Conservation (phyloP, 2,113 vertebrate species). For the Tenrec ecaudatus region DNA sequence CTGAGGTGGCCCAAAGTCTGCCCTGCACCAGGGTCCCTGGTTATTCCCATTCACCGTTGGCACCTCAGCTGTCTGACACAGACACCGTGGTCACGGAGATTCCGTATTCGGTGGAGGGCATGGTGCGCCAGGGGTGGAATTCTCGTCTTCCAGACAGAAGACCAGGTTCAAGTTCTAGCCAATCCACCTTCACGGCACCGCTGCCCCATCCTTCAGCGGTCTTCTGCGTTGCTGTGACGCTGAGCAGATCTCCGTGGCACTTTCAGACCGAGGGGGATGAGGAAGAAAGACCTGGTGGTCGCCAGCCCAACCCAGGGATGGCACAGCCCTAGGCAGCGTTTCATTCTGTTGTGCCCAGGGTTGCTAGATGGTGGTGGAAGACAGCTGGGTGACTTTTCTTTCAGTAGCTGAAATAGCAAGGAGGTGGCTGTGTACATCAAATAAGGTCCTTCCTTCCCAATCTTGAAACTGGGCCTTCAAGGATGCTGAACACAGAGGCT, state of each 20-base stretch:
- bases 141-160: background rate
- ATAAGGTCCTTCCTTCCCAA: background rate
- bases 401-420: background rate
- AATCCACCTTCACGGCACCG: background rate
- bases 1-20: background rate
- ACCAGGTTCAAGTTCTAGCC: background rate
- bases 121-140: background rate
- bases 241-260: background rate
- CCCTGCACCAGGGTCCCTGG: background rate
- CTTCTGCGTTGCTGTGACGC: background rate
- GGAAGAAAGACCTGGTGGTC: background rate
- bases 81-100: background rate
- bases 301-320: background rate
- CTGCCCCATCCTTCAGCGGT: background rate
- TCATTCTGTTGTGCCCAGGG: background rate
- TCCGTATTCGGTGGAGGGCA: background rate
- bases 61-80: background rate
- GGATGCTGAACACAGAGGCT: background rate
- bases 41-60: background rate
- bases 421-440: background rate
- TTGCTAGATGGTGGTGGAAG: background rate
- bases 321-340: background rate
- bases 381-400: background rate
- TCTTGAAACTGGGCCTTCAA: background rate
- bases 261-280: background rate